These are phyloP conservation scores for Philhelius pedissequus DNA, from an alignment of 2,888 invertebrate species.

Conservation along the genomic window DNA sequence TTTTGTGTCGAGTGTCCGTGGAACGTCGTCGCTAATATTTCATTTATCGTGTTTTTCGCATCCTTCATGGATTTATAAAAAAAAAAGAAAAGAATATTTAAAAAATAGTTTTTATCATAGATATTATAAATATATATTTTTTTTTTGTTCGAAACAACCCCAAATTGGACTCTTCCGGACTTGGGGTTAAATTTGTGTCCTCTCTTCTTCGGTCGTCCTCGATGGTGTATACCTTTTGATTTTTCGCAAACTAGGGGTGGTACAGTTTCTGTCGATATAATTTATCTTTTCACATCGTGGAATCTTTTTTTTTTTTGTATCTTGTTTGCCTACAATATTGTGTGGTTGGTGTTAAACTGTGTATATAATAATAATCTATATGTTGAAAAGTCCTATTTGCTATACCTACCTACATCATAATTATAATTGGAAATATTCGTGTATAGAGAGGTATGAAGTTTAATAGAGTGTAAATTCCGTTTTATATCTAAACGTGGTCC, in stretches of 20 bases:
- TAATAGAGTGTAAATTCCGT: conserved; percentile 36
- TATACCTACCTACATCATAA: conserved; percentile 13
- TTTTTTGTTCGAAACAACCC: background rate
- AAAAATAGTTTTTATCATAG: background rate
- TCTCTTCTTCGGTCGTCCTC: background rate
- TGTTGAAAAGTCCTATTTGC: conserved; percentile 13
- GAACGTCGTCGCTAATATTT: conserved; percentile 3
- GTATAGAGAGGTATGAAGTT: background rate
- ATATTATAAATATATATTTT: background rate
- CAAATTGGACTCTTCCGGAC: conserved; percentile 17
- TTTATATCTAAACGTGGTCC: conserved; percentile 40
- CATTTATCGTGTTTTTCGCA: conserved; percentile 9
- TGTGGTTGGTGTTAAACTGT: conserved; percentile 28
- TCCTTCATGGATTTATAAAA: background rate
- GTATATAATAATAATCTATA: background rate
- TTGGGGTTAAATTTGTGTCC: conserved; percentile 7
- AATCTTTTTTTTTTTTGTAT: conserved; percentile 7
- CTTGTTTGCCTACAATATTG: background rate
- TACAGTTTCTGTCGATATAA: conserved; percentile 37
- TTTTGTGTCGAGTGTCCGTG: conserved; percentile 21
- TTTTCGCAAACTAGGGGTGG: conserved; percentile 24
- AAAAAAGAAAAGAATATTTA: background rate
- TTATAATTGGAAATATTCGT: conserved; percentile 32
- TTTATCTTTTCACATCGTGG: conserved; percentile 39
- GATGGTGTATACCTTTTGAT: conserved; percentile 22